Evolutionary conservation across 1,140 invertebrate species (phyloP).

Genomic region (Antheraea mylitta): DNA sequence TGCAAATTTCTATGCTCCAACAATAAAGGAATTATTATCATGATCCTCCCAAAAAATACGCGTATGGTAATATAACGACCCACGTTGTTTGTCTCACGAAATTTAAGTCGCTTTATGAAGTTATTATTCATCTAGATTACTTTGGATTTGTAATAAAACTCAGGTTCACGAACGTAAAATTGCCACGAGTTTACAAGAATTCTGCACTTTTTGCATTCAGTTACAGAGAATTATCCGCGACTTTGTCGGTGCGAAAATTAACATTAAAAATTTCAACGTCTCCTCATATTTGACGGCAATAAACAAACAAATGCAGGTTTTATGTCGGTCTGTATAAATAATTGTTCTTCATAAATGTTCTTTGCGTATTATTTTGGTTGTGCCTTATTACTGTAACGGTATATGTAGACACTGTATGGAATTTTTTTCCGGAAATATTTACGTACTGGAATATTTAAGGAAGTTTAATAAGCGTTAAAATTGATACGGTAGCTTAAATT

Average conservation of each 20-base stretch:
- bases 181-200: constrained; percentile 46
- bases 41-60: constrained; percentile 28
- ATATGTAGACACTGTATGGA: constrained; percentile 13
- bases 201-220: constrained; percentile 68
- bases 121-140: constrained; percentile 62
- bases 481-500: neutral
- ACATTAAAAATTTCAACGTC: constrained; percentile 47
- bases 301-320: constrained; percentile 47
- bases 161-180: constrained; percentile 55
- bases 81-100: constrained; percentile 47
- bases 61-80: constrained; percentile 48
- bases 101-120: constrained; percentile 52
- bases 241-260: constrained; percentile 47
- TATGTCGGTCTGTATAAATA: constrained; percentile 44
- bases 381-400: constrained; percentile 18
- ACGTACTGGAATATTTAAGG: neutral
- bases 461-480: constrained; percentile 3
- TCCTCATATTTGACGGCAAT: constrained; percentile 40
- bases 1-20: constrained; percentile 45
- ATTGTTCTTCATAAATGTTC: constrained; percentile 31
- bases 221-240: constrained; percentile 50
- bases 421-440: constrained; percentile 10
- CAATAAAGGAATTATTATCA: constrained; percentile 49
- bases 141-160: constrained; percentile 51
- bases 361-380: constrained; percentile 21